A percentile compares a stretch with the other conserved stretches of the same genome.
phyloP scores from a whole-genome alignment of 2,113 vertebrate genomes.

The Melanostigma gelatinosum region DNA sequence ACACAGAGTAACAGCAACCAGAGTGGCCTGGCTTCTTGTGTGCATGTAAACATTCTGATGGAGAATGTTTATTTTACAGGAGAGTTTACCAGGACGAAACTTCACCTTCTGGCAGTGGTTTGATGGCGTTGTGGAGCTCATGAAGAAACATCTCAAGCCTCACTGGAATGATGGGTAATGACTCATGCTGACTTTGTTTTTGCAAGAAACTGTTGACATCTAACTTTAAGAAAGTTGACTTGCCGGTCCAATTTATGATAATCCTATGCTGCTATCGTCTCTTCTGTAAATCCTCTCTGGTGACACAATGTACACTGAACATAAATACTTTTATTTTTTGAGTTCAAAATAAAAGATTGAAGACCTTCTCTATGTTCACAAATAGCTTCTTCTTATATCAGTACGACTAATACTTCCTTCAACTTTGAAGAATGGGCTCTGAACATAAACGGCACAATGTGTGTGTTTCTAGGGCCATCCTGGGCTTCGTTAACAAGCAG shows the following conservation, averaged over 20 bases:
- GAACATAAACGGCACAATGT: neutral
- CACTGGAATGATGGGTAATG: conserved; percentile 97
- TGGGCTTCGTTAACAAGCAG: conserved; percentile 98
- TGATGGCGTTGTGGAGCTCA: conserved; percentile 95
- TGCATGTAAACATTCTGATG: conserved; percentile 10
- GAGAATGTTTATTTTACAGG: conserved; percentile 75
- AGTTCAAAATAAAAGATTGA: neutral
- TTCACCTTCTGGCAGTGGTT: conserved; percentile 99
- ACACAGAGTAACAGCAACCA: neutral
- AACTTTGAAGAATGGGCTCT: neutral
- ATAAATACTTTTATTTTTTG: no score
- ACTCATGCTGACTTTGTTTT: neutral
- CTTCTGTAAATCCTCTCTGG: neutral
- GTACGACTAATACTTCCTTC: neutral
- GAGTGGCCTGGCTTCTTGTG: neutral
- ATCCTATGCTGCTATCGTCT: neutral
- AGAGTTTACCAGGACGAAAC: conserved; percentile 93
- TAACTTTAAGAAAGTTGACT: neutral
- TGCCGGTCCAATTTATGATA: neutral
- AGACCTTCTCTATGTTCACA: neutral
- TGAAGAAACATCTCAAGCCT: conserved; percentile 95
- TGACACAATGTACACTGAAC: no score
- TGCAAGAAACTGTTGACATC: neutral
- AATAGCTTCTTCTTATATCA: neutral
- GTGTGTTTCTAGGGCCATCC: conserved; percentile 86